phyloP scores from a whole-genome alignment of 2,888 invertebrate species.

The Neoitamus cyanurus region DNA sequence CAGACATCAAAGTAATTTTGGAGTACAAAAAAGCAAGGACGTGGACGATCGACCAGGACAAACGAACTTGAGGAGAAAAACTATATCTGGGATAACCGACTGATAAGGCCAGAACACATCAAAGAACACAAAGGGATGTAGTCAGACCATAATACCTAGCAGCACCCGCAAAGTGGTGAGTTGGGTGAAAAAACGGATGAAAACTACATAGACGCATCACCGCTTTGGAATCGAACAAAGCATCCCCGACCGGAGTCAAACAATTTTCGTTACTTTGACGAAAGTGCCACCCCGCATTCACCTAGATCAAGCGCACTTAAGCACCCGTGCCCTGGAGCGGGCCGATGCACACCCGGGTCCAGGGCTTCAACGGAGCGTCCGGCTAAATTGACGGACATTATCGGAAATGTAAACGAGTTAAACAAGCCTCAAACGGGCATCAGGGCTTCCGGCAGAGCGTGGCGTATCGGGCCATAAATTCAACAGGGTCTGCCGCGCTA shows the following conservation, averaged over 20 bases:
- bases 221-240: background rate
- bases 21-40: background rate
- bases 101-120: background rate
- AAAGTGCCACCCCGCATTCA: background rate
- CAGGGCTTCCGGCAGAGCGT: slow-evolving; percentile 22
- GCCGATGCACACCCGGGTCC: background rate
- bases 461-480: slow-evolving; percentile 42
- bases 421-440: slow-evolving; percentile 44
- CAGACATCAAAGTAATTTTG: background rate
- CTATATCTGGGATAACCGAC: background rate
- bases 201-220: background rate
- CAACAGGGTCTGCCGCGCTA: slow-evolving; percentile 36
- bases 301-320: background rate
- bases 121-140: background rate
- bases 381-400: slow-evolving; percentile 41
- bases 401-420: slow-evolving; percentile 45
- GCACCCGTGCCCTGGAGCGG: background rate
- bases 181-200: background rate
- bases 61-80: background rate
- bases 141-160: background rate
- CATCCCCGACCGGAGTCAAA: background rate
- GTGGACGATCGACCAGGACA: background rate
- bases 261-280: background rate
- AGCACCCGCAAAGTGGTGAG: background rate
- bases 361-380: background rate